These are phyloP conservation scores for Drosophila bunnanda DNA, from an alignment of 2,888 invertebrate species.

Conservation along the genomic window DNA sequence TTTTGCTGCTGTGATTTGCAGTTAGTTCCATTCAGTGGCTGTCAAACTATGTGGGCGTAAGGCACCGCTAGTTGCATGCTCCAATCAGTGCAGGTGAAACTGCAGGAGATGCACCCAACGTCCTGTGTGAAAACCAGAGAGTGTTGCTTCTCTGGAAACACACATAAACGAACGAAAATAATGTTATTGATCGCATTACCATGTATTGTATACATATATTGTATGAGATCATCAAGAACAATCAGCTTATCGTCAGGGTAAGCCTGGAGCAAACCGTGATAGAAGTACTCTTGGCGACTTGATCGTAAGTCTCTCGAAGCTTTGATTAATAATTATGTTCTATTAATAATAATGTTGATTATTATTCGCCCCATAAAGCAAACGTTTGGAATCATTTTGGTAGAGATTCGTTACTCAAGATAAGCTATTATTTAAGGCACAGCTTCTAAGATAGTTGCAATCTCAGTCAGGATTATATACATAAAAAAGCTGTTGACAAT, in stretches of 20 bases:
- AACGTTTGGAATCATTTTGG: neutral
- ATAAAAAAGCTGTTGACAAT: neutral
- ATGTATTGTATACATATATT: neutral
- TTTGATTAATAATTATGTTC: no score
- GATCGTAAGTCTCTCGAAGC: no score
- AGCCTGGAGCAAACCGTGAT: neutral
- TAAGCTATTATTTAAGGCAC: neutral
- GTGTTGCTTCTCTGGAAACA: neutral
- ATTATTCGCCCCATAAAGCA: no score
- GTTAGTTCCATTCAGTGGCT: constrained; percentile 45
- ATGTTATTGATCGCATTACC: neutral
- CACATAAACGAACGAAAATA: no score
- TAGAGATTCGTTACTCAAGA: neutral
- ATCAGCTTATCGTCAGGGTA: neutral
- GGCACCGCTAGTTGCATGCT: neutral
- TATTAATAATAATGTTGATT: no score
- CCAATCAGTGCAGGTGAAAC: constrained; percentile 10
- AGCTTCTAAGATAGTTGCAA: neutral
- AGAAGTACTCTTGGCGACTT: neutral
- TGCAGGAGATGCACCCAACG: constrained; percentile 8
- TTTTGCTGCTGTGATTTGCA: constrained; percentile 51
- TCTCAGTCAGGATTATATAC: neutral
- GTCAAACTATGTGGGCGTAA: constrained; percentile 31
- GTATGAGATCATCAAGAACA: neutral
- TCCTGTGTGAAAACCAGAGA: neutral